A percentile compares a stretch with the other conserved stretches of the same genome.
phyloP scores from a whole-genome alignment of 2,797 vertebrate species.

The Hydrophis major region DNA sequence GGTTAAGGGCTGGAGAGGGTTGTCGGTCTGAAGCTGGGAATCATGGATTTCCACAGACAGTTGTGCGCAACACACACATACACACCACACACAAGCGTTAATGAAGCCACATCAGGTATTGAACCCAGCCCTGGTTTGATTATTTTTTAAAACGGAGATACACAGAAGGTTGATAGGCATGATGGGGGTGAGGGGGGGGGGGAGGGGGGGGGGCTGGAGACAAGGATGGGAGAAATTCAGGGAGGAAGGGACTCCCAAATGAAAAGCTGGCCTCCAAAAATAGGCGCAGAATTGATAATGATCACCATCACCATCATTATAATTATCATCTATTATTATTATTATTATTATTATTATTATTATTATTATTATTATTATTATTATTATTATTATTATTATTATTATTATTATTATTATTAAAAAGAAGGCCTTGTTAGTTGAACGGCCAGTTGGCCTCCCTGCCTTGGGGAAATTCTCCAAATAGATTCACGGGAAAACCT shows the following conservation, averaged over 20 bases:
- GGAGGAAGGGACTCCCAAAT: background rate
- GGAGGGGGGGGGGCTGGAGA: too few relatives aligned
- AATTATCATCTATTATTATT: too few relatives aligned
- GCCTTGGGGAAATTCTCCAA: background rate
- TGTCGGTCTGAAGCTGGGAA: background rate
- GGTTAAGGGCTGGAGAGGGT: background rate
- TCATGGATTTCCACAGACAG: background rate
- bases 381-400: too few relatives aligned
- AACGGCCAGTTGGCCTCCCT: background rate
- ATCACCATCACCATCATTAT: too few relatives aligned
- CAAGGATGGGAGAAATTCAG: background rate
- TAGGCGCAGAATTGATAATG: background rate
- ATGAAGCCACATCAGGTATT: background rate
- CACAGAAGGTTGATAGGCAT: background rate
- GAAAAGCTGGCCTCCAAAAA: background rate
- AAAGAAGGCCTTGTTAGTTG: too few relatives aligned
- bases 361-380: too few relatives aligned
- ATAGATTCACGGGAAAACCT: background rate
- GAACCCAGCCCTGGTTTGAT: background rate
- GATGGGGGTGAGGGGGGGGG: too few relatives aligned
- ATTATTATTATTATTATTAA: too few relatives aligned
- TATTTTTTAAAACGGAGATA: background rate
- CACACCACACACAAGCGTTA: background rate
- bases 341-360: too few relatives aligned
- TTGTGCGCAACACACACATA: background rate